Evolutionary conservation across 2,797 vertebrate genomes (phyloP).

Genomic region (Catamblyrhynchus diadema): DNA sequence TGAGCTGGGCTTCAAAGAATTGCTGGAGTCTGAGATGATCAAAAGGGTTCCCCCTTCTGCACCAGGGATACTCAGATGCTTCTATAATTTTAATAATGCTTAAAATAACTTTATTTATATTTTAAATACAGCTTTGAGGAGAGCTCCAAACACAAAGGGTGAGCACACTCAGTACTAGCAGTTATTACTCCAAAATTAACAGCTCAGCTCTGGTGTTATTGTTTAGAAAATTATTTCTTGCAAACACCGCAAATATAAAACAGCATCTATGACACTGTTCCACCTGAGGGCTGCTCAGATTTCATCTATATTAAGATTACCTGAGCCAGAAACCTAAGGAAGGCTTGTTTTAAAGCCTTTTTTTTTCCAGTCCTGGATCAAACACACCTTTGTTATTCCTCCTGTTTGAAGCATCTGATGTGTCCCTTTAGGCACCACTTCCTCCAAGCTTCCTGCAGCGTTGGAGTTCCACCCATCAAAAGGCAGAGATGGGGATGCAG

Average conservation of each 20-base stretch:
- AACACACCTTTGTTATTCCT: not conserved
- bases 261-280: not conserved
- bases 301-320: not conserved
- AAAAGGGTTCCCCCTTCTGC: constrained; percentile 7
- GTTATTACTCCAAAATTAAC: not conserved
- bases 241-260: not conserved
- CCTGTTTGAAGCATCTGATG: not conserved
- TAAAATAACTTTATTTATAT: not conserved
- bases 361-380: not conserved
- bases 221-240: not conserved
- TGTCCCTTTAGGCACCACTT: not conserved
- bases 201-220: not conserved
- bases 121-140: not conserved
- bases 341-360: not conserved
- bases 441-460: not conserved
- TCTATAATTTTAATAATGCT: not conserved
- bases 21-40: not conserved
- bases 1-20: not conserved
- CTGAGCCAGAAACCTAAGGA: not conserved
- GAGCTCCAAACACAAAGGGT: not conserved
- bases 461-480: not conserved
- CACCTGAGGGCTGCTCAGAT: not conserved
- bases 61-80: not conserved
- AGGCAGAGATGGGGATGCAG: not conserved
- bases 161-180: not conserved